Percentiles rank a stretch among this genome's conserved stretches.
phyloP scores from a whole-genome alignment of 2,888 invertebrate genomes.

The Eucera pruinosa region DNA sequence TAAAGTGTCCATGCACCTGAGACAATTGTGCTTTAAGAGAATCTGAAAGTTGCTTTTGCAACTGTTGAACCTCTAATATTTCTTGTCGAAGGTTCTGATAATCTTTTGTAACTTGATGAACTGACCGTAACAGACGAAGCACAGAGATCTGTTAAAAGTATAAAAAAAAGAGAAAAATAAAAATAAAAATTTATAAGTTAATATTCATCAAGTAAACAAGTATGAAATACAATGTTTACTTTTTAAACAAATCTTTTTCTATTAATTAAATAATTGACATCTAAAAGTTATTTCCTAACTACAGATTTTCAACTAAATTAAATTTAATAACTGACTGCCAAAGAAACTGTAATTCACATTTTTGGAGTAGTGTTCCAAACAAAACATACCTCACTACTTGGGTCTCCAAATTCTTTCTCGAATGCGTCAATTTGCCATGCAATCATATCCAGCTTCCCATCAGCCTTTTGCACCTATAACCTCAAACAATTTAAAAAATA shows the following conservation, averaged over 20 bases:
- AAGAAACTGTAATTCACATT: background rate
- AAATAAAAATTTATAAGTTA: conserved; percentile 27
- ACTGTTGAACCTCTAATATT: conserved; percentile 91
- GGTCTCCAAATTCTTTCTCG: conserved; percentile 87
- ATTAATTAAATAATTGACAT: background rate
- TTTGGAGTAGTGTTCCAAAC: background rate
- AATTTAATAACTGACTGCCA: background rate
- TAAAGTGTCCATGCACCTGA: conserved; percentile 91
- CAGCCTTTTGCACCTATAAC: conserved; percentile 89
- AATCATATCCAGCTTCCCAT: conserved; percentile 89
- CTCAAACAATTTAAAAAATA: conserved; percentile 1
- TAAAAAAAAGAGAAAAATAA: conserved; percentile 45
- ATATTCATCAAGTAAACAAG: background rate
- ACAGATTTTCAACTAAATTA: conserved; percentile 1
- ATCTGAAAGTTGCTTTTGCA: conserved; percentile 91
- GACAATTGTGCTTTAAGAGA: conserved; percentile 90
- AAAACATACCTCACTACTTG: conserved; percentile 84
- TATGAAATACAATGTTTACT: background rate
- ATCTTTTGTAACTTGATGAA: conserved; percentile 90
- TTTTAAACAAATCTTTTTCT: background rate
- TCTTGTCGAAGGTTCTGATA: conserved; percentile 92
- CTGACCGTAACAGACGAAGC: conserved; percentile 90
- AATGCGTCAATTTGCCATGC: conserved; percentile 91
- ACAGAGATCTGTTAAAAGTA: conserved; percentile 87
- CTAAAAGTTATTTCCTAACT: background rate